Percentiles rank a stretch among this genome's conserved stretches.
Conservation (phyloP, 2,797 vertebrate genomes). For the Mormyrops attenuatus region DNA sequence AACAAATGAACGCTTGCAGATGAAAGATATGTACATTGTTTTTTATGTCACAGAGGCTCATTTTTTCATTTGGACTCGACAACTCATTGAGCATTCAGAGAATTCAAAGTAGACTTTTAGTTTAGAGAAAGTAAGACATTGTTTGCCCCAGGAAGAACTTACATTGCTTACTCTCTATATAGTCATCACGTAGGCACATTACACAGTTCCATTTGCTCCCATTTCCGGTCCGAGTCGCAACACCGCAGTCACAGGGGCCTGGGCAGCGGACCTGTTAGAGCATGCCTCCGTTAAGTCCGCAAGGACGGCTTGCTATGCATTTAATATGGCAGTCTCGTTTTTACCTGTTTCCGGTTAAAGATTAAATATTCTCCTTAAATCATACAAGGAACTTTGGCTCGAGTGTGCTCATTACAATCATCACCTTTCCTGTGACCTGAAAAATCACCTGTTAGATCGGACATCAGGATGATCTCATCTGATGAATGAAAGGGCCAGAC, state of each 20-base stretch:
- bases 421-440: neutral
- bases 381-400: slow-evolving; percentile 15
- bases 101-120: neutral
- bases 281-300: neutral
- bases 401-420: neutral
- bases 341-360: slow-evolving; percentile 4
- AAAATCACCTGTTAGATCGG: neutral
- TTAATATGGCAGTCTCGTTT: neutral
- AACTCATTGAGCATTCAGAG: neutral
- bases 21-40: neutral
- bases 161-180: neutral
- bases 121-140: neutral
- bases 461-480: slow-evolving; percentile 13
- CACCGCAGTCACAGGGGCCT: neutral
- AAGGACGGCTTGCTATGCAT: neutral
- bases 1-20: neutral
- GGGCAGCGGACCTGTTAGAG: neutral
- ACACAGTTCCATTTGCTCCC: neutral
- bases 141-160: neutral
- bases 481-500: slow-evolving; percentile 12
- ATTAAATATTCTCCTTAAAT: slow-evolving; percentile 21
- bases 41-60: neutral
- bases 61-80: neutral
- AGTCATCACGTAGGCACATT: neutral
- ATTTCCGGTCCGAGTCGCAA: neutral